Conservation (phyloP, 2,888 invertebrate species). For the Frankliniella intonsa region DNA sequence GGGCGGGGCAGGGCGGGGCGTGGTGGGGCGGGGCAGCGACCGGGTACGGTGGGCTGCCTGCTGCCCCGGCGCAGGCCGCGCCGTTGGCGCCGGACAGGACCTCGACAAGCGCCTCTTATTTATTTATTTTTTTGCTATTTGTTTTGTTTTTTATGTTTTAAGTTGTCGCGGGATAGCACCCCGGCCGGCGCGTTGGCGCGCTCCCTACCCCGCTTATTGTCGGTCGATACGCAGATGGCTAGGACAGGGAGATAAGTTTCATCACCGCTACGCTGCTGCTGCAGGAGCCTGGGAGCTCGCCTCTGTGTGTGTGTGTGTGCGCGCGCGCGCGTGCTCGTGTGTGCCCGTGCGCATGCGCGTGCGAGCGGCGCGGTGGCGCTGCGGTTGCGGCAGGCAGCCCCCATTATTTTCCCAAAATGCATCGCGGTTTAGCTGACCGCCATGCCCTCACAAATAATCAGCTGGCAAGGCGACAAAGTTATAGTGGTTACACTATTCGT, state of each 20-base stretch:
- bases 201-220: not conserved
- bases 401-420: slow-evolving; percentile 12
- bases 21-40: not conserved
- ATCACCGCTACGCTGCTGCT: not conserved
- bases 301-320: not conserved
- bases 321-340: not conserved
- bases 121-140: too few relatives aligned
- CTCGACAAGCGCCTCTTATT: too few relatives aligned
- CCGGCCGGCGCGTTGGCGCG: not conserved
- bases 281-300: not conserved
- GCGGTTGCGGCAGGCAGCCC: not conserved
- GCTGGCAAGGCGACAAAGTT: too few relatives aligned
- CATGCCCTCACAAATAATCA: too few relatives aligned
- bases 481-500: too few relatives aligned
- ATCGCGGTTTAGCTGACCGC: too few relatives aligned
- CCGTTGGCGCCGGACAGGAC: too few relatives aligned
- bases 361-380: not conserved
- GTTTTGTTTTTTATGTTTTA: too few relatives aligned
- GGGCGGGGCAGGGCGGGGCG: not conserved
- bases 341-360: too few relatives aligned
- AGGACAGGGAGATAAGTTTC: slow-evolving; percentile 9
- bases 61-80: not conserved
- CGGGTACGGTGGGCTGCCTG: not conserved
- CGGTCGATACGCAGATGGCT: not conserved
- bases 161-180: not conserved